phyloP scores from a whole-genome alignment of 2,113 vertebrate species.

The Oreochromis spilurus region DNA sequence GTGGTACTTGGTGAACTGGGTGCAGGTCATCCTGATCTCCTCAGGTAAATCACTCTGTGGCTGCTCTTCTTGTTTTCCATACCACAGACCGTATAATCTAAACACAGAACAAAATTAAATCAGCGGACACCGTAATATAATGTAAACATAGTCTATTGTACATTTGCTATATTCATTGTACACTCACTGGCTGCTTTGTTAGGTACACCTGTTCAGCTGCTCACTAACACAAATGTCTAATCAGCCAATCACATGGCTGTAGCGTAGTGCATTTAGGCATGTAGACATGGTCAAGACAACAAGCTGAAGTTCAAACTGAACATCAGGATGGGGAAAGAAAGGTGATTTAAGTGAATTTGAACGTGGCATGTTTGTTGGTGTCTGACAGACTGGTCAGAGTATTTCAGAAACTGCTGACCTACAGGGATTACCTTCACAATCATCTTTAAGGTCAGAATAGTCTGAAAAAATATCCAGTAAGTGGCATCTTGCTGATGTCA shows the following conservation, averaged over 20 bases:
- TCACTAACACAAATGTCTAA: not conserved
- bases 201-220: not conserved
- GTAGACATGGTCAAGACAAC: not conserved
- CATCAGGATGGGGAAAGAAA: not conserved
- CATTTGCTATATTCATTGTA: not conserved
- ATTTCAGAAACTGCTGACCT: not conserved
- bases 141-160: not conserved
- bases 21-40: constrained; percentile 88
- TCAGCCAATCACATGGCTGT: not conserved
- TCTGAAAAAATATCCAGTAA: not conserved
- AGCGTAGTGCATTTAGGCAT: not conserved
- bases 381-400: not conserved
- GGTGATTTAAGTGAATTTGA: not conserved
- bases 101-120: not conserved
- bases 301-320: not conserved
- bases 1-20: constrained; percentile 88
- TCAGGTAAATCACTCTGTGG: constrained; percentile 74
- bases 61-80: constrained; percentile 62
- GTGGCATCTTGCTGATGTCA: not conserved
- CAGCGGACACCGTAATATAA: accelerated
- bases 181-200: not conserved
- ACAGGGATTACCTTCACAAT: not conserved
- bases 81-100: constrained; percentile 82
- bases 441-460: not conserved
- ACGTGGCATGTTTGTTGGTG: not conserved